A percentile compares a stretch with the other conserved stretches of the same genome.
phyloP scores from a whole-genome alignment of 2,113 vertebrate genomes.

The Spea bombifrons region DNA sequence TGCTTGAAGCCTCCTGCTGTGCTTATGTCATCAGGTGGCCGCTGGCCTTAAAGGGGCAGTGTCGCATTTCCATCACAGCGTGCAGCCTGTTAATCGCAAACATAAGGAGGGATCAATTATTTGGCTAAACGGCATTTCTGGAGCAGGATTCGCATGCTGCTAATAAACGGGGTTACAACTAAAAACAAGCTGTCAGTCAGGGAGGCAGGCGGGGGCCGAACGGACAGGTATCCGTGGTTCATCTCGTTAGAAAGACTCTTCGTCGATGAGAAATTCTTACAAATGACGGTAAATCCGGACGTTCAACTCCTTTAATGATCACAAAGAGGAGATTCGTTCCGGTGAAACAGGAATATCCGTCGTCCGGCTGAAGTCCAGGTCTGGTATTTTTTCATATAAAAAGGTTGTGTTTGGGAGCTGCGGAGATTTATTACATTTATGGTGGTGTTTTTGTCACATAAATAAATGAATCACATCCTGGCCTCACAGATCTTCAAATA shows the following conservation, averaged over 20 bases:
- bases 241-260: not conserved
- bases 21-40: too few relatives aligned
- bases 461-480: too few relatives aligned
- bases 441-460: too few relatives aligned
- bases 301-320: not conserved
- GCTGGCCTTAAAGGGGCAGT: too few relatives aligned
- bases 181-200: constrained; percentile 56
- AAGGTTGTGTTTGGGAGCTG: not conserved
- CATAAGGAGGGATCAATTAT: constrained; percentile 65
- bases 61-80: constrained; percentile 14
- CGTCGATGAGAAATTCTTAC: not conserved
- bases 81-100: constrained; percentile 70
- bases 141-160: constrained; percentile 55
- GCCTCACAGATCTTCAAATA: too few relatives aligned
- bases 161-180: constrained; percentile 55
- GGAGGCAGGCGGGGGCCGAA: constrained; percentile 52
- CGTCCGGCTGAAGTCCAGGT: not conserved
- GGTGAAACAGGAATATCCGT: not conserved
- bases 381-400: not conserved
- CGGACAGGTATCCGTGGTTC: not conserved
- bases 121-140: constrained; percentile 61
- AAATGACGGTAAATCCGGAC: not conserved
- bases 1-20: too few relatives aligned
- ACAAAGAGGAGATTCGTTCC: not conserved
- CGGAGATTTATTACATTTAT: not conserved